These are phyloP conservation scores for Tipula unca DNA, from an alignment of 2,888 invertebrate genomes.

Conservation along the genomic window DNA sequence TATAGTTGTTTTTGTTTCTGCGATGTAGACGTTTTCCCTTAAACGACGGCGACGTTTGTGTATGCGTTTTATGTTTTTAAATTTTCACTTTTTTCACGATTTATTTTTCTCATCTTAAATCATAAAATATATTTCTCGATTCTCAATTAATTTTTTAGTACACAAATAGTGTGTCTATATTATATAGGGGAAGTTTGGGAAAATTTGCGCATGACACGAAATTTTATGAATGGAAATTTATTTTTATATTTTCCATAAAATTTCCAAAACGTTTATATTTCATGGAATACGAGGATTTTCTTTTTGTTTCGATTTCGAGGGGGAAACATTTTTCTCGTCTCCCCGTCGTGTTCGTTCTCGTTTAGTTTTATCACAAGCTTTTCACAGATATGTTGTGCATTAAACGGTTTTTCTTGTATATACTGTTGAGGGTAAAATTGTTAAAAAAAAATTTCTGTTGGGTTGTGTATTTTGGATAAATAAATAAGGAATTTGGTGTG, in stretches of 20 bases:
- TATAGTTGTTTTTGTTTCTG: not conserved
- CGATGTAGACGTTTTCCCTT: not conserved
- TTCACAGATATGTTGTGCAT: not conserved
- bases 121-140: not conserved
- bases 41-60: not conserved
- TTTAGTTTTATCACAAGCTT: constrained; percentile 14
- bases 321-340: not conserved
- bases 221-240: not conserved
- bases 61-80: not conserved
- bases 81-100: not conserved
- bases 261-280: too few relatives aligned
- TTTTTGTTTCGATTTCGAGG: not conserved
- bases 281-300: not conserved
- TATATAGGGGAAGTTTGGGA: not conserved
- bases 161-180: not conserved
- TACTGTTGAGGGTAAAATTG: not conserved
- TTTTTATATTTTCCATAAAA: not conserved
- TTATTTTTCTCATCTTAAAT: not conserved
- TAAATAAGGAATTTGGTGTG: not conserved
- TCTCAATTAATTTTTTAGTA: not conserved
- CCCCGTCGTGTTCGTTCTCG: not conserved
- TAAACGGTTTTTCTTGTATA: not conserved
- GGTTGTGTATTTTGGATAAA: not conserved
- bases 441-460: not conserved
- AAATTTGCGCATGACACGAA: not conserved